phyloP scores from a whole-genome alignment of 2,888 invertebrate genomes.

The Rhaphigaster nebulosa region DNA sequence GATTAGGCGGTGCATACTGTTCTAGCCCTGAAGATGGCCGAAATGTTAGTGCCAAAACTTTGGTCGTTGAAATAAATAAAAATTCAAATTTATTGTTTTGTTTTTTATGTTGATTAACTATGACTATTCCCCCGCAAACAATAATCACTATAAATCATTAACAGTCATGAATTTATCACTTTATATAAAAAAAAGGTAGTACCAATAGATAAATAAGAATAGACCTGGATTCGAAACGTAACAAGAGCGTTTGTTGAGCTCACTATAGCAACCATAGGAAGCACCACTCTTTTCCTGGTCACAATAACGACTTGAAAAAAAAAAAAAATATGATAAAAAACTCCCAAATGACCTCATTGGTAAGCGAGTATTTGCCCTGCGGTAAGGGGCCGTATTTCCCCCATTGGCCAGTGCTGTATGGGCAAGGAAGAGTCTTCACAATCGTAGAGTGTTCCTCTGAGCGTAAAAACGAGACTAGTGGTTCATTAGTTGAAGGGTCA shows the following conservation, averaged over 20 bases:
- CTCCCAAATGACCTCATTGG: constrained; percentile 52
- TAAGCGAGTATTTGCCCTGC: background rate
- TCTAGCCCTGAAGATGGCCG: too few species aligned
- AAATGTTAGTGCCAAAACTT: too few species aligned
- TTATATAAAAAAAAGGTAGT: too few species aligned
- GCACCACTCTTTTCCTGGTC: background rate
- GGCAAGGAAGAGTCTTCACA: constrained; percentile 48
- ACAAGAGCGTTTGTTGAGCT: background rate
- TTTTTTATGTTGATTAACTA: too few species aligned
- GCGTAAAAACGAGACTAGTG: constrained; percentile 52
- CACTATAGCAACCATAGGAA: background rate
- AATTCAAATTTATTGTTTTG: too few species aligned
- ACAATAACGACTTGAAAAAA: constrained; percentile 41
- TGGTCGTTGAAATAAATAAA: too few species aligned
- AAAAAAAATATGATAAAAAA: constrained; percentile 30
- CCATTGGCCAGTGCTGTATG: constrained; percentile 41
- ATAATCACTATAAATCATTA: too few species aligned
- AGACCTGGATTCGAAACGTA: background rate
- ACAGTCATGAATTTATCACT: too few species aligned
- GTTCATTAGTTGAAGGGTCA: constrained; percentile 53
- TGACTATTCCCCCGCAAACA: too few species aligned
- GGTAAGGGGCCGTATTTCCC: constrained; percentile 40
- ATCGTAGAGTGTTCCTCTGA: constrained; percentile 46
- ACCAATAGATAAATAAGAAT: too few species aligned
- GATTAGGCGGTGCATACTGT: too few species aligned